Conservation (phyloP, 2,797 vertebrate genomes). For the Trachurus trachurus region DNA sequence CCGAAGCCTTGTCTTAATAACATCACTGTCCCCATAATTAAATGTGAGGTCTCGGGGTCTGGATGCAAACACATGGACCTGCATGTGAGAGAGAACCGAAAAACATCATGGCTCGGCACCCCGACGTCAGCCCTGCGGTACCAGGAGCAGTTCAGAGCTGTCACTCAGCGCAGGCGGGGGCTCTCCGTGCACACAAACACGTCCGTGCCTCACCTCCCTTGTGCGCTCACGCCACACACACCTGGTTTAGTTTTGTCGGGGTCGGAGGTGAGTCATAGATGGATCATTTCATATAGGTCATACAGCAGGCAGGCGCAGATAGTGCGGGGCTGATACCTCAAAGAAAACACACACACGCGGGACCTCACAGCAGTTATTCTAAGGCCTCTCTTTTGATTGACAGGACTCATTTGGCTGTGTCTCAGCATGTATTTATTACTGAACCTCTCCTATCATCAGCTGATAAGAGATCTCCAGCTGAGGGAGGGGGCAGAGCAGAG, state of each 20-base stretch:
- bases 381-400: constrained; percentile 56
- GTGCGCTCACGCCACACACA: constrained; percentile 49
- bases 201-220: constrained; percentile 12
- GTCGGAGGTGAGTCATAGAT: constrained; percentile 72
- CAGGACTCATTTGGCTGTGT: constrained; percentile 50
- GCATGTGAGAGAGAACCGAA: constrained; percentile 17
- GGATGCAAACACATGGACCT: not conserved
- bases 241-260: constrained; percentile 78
- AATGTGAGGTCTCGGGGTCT: too few relatives aligned
- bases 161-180: constrained; percentile 74
- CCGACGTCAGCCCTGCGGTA: constrained; percentile 43
- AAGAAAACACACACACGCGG: constrained; percentile 35
- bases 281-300: constrained; percentile 76
- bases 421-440: constrained; percentile 54
- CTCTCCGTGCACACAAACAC: constrained; percentile 69
- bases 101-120: constrained; percentile 11
- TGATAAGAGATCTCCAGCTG: constrained; percentile 58
- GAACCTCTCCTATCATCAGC: constrained; percentile 45
- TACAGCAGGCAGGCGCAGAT: constrained; percentile 61
- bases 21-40: too few relatives aligned
- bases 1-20: too few relatives aligned
- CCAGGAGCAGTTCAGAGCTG: constrained; percentile 65
- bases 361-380: constrained; percentile 38
- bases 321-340: constrained; percentile 25
- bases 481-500: not conserved